A percentile compares a stretch with the other conserved stretches of the same genome.
Evolutionary conservation across 2,797 vertebrate genomes (phyloP).

Genomic region (Chiroxiphia lanceolata): DNA sequence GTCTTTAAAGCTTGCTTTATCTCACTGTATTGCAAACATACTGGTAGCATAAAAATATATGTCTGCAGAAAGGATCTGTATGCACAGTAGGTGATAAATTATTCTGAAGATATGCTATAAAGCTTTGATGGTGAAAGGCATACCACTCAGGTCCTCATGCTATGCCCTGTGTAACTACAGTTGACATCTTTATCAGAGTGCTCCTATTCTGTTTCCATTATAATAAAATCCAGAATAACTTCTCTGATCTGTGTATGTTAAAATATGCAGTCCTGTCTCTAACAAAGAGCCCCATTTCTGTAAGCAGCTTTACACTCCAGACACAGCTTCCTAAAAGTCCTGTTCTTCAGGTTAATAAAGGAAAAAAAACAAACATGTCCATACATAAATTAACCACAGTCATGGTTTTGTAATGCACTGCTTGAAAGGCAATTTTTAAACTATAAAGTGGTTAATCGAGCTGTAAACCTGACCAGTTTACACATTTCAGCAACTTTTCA

Average conservation of each 20-base stretch:
- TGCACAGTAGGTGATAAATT: conserved; percentile 17
- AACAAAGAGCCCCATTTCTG: not conserved
- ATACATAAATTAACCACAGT: conserved; percentile 4
- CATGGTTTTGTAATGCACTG: not conserved
- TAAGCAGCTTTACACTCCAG: not conserved
- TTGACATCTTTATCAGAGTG: conserved; percentile 36
- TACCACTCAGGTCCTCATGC: not conserved
- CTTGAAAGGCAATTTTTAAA: conserved; percentile 28
- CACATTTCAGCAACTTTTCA: conserved; percentile 10
- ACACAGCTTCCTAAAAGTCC: not conserved
- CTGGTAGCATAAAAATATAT: conserved; percentile 18
- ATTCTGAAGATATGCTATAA: conserved; percentile 20
- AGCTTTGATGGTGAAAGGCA: conserved; percentile 41
- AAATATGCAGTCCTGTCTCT: not conserved
- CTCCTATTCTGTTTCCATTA: not conserved
- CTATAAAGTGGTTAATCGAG: conserved; percentile 23
- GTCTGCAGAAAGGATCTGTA: conserved; percentile 19
- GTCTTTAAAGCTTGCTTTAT: not conserved
- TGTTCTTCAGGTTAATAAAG: not conserved
- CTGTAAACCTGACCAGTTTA: conserved; percentile 15
- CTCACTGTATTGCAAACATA: conserved; percentile 19
- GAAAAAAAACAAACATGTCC: not conserved
- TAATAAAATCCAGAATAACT: conserved; percentile 10
- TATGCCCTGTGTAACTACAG: not conserved
- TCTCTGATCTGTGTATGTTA: not conserved